These are phyloP conservation scores for Phyllostomus hastatus DNA, from an alignment of 2,113 vertebrate species.

Conservation along the genomic window DNA sequence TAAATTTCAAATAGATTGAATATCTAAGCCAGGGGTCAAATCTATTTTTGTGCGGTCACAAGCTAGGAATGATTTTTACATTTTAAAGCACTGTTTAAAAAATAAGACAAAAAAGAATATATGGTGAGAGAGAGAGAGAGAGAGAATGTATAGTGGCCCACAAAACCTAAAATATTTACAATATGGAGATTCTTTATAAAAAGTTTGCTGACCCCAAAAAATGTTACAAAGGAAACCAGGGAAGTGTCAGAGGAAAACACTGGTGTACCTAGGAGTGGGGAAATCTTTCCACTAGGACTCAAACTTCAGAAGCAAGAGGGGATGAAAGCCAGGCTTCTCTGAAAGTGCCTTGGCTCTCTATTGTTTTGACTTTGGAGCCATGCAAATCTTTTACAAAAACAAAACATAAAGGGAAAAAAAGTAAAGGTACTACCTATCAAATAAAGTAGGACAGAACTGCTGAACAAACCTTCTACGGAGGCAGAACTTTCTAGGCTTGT, in stretches of 20 bases:
- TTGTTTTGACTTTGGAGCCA: not conserved
- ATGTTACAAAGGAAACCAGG: not conserved
- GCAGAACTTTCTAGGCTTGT: conserved; percentile 87
- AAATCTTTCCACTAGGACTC: not conserved
- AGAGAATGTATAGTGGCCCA: not conserved
- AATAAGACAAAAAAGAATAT: not conserved
- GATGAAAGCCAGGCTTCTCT: not conserved
- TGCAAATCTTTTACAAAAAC: conserved; percentile 10
- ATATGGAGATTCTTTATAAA: not conserved
- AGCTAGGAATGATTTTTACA: not conserved
- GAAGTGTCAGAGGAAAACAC: not conserved
- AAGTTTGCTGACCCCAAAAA: not conserved
- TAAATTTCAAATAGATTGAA: not conserved
- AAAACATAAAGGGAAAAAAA: not conserved
- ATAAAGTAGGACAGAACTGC: conserved; percentile 83
- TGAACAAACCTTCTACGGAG: conserved; percentile 86
- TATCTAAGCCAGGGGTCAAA: not conserved
- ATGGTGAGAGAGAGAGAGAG: not conserved
- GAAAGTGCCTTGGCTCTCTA: not conserved
- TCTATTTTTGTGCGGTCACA: not conserved
- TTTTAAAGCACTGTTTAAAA: not conserved
- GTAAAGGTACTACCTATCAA: conserved; percentile 55
- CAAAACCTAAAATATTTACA: not conserved
- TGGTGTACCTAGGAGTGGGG: not conserved
- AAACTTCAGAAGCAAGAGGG: not conserved